Conservation (phyloP, 2,888 invertebrate genomes). For the Epistrophella euchroma region DNA sequence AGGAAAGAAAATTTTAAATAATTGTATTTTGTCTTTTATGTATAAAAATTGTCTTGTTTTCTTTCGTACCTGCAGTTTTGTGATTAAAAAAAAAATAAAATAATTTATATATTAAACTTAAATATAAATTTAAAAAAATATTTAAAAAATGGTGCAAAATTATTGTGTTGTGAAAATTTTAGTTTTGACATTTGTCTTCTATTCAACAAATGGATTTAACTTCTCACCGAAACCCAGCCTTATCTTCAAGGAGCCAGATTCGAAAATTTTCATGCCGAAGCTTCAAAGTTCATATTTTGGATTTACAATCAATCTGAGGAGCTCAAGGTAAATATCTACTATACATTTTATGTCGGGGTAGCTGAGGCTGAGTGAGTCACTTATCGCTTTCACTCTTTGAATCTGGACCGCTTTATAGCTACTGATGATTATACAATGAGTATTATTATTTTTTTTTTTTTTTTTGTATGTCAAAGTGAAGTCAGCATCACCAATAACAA, state of each 20-base stretch:
- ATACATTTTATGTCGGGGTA: background rate
- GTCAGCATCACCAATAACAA: background rate
- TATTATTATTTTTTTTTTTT: background rate
- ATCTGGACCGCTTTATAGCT: background rate
- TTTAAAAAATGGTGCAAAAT: conserved; percentile 62
- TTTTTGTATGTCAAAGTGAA: background rate
- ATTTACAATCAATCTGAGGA: conserved; percentile 80
- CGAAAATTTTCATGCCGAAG: conserved; percentile 78
- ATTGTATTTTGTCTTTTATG: background rate
- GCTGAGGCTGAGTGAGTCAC: background rate
- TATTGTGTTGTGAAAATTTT: conserved; percentile 47
- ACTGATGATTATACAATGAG: background rate
- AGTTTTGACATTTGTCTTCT: conserved; percentile 56
- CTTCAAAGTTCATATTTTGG: conserved; percentile 82
- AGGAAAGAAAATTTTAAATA: conserved; percentile 23
- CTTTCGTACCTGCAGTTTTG: conserved; percentile 50
- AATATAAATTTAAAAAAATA: conserved; percentile 9
- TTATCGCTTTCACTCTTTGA: conserved; percentile 25
- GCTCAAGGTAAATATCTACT: conserved; percentile 79
- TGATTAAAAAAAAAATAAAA: conserved; percentile 37
- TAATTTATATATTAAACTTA: background rate
- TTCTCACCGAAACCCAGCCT: conserved; percentile 81
- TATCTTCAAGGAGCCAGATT: conserved; percentile 78
- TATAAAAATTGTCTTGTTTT: conserved; percentile 8
- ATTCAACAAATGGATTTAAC: conserved; percentile 78